Evolutionary conservation across 2,113 vertebrate genomes (phyloP).

Genomic region (Dasyornis broadbenti): DNA sequence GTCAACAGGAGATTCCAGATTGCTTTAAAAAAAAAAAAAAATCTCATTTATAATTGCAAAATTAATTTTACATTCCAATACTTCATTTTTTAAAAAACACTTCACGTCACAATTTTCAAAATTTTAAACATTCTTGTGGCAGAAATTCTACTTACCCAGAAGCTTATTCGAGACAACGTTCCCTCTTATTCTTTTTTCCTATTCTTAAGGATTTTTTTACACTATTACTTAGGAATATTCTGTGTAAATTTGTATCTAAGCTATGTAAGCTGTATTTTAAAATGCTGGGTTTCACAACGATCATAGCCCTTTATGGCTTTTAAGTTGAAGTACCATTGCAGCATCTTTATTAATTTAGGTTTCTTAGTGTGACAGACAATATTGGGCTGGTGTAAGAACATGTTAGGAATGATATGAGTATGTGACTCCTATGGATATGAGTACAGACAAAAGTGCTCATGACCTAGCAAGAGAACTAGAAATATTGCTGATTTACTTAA

Average conservation of each 20-base stretch:
- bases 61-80: neutral
- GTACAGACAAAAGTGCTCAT: neutral
- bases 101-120: rapidly evolving
- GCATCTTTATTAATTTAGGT: neutral
- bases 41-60: neutral
- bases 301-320: neutral
- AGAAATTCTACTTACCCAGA: neutral
- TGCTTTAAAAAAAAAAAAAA: neutral
- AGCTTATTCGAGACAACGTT: neutral
- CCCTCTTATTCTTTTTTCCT: neutral
- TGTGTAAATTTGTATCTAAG: neutral
- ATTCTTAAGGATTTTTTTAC: neutral
- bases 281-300: neutral
- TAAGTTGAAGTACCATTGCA: neutral
- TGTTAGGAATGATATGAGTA: neutral
- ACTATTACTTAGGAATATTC: neutral
- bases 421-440: neutral
- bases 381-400: neutral
- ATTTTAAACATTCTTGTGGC: neutral
- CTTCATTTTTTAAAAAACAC: neutral
- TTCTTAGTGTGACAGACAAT: neutral
- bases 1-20: neutral
- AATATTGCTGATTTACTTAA: neutral
- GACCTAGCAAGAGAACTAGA: neutral
- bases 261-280: neutral